These are phyloP conservation scores for Scolanthus callimorphus DNA, from an alignment of 92 coral and sea anemone genomes.

Conservation along the genomic window DNA sequence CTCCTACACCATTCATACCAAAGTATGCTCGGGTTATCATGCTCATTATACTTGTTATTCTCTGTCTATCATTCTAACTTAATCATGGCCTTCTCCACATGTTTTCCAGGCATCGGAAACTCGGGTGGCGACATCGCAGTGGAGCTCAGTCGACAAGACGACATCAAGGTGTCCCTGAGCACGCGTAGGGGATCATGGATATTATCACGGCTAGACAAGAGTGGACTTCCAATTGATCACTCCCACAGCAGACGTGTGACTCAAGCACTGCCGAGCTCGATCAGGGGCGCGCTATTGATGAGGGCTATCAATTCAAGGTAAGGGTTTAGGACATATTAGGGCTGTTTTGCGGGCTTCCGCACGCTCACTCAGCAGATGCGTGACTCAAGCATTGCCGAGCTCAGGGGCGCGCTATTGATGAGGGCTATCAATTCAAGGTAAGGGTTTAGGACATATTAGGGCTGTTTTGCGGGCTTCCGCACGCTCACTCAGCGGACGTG, in stretches of 20 bases:
- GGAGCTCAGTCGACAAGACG: constrained; percentile 86
- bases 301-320: too few relatives aligned
- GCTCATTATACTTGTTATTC: too few relatives aligned
- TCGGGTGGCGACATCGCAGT: constrained; percentile 95
- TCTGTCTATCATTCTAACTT: too few relatives aligned
- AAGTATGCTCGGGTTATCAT: too few relatives aligned
- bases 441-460: too few relatives aligned
- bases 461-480: too few relatives aligned
- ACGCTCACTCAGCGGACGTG: constrained; percentile 32
- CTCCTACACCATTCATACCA: too few relatives aligned
- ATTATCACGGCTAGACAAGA: constrained; percentile 56
- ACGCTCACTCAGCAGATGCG: constrained; percentile 32
- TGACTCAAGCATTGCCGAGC: constrained; percentile 23
- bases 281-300: neutral
- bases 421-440: too few relatives aligned
- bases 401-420: neutral
- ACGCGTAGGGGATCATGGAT: constrained; percentile 93
- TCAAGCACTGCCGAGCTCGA: constrained; percentile 19
- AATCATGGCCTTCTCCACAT: too few relatives aligned
- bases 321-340: too few relatives aligned
- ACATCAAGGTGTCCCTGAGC: constrained; percentile 71
- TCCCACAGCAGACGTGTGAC: constrained; percentile 20
- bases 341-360: too few relatives aligned
- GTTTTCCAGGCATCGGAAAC: constrained; percentile 77
- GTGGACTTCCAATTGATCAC: constrained; percentile 76